Base-by-base conservation (phyloP, 2,113 vertebrate species). In the Chloroceryle aenea region DNA sequence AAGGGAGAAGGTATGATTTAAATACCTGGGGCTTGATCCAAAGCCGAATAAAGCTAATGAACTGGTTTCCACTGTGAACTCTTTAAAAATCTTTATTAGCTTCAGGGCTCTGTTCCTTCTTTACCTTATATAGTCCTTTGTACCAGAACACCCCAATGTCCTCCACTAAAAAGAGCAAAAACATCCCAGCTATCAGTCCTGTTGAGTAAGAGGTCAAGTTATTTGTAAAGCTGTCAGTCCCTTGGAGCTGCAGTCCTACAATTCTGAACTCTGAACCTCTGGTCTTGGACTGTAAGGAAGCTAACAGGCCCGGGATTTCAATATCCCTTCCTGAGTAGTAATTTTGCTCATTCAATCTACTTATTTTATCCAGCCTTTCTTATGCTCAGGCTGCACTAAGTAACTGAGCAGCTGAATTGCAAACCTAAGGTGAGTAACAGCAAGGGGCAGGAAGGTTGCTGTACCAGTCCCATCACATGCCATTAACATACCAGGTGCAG, bases 401-500 rank as follows among this genome's bases (percentile, higher is more conserved):
- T 87, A 87, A 83, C 85, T 76, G 74, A 30, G 45, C 81, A 87
- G 66, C 45, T 77, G 75, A 74, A 66, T 56, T 69, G 36, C 85
- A 88, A 1, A 56, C 38, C 32, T 29, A 14, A 38, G 32, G 48
- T 93, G 85, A 88, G 75, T 71, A 90, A 71, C 38, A 93, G 52
- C 72, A 63, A 42, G 55, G 50, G 83, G 45, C 64, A 82, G 61
- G 73, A 27, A 94, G 90, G 93, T 40, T 93, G 95, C 64, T 67
- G 36, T 80, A 84, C 92, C 87, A 77, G 90, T 94, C 91, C 79
- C 47, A 74, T 89, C 2, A 6, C 85, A 82, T 93, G 74, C 93
- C 82, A 94, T 96, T 91, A 87, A 83, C 95, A 95, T 96, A 90
- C 87, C 95, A 86, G 55, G 27, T 66, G 75, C 50, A 50, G 67